Percentiles rank a stretch among this genome's conserved stretches.
Evolutionary conservation across 2,888 invertebrate species (phyloP).

Genomic region (Hirtodrosophila duncani): DNA sequence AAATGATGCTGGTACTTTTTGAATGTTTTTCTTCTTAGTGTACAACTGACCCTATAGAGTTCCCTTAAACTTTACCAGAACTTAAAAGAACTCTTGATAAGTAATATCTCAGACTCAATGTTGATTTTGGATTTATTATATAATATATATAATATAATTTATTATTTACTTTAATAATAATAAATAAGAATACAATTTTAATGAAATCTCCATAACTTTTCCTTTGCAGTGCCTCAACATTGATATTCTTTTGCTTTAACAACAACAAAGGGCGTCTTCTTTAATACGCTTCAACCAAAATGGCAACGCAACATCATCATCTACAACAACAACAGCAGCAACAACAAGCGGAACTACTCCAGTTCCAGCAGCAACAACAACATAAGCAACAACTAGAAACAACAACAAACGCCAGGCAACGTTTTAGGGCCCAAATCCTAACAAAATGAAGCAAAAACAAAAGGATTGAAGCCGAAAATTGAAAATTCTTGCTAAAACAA

Average conservation of each 20-base stretch:
- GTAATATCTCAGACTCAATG: no score
- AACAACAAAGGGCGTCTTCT: slow-evolving; percentile 1
- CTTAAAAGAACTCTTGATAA: no score
- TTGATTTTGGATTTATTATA: no score
- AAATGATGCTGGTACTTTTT: no score
- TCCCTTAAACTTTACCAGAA: no score
- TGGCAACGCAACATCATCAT: slow-evolving; percentile 37
- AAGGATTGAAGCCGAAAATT: slow-evolving; percentile 29
- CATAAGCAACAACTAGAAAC: slow-evolving; percentile 28
- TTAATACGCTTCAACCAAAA: slow-evolving; percentile 25
- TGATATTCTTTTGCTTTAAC: no score
- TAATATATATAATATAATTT: neutral
- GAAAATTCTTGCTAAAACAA: slow-evolving; percentile 25
- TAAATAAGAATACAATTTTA: no score
- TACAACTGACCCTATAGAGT: no score
- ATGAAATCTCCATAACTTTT: neutral
- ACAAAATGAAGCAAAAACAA: slow-evolving; percentile 52
- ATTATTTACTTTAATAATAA: neutral
- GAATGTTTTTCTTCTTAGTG: no score
- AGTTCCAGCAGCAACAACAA: slow-evolving; percentile 4
- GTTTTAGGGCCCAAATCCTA: slow-evolving; percentile 36
- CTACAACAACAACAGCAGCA: slow-evolving; percentile 20
- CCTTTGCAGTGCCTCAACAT: slow-evolving; percentile 19
- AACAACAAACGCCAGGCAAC: slow-evolving; percentile 33
- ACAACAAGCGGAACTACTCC: slow-evolving; percentile 15